Conservation (phyloP, 2,113 vertebrate genomes). For the Cercopithecus mona region DNA sequence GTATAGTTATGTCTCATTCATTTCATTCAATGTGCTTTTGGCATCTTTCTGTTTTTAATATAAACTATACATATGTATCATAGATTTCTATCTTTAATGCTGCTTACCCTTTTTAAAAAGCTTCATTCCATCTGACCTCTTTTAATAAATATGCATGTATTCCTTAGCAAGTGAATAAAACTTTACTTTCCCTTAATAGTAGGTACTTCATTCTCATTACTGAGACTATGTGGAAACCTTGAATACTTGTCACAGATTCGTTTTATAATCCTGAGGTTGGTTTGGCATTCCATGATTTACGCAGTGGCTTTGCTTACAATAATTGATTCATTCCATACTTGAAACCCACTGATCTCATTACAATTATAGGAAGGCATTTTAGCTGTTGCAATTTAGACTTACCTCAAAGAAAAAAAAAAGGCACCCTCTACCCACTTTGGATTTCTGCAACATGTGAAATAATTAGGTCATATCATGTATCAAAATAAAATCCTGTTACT, state of each 20-base stretch:
- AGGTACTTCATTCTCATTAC: conserved; percentile 85
- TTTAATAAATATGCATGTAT: conserved; percentile 81
- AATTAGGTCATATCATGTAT: conserved; percentile 64
- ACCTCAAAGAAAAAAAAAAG: conserved; percentile 45
- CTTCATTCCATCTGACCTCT: conserved; percentile 76
- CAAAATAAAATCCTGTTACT: conserved; percentile 72
- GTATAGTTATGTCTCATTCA: conserved; percentile 68
- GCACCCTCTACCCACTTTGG: neutral
- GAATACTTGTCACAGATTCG: conserved; percentile 83
- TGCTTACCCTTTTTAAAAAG: conserved; percentile 37
- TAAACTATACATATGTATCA: conserved; percentile 78
- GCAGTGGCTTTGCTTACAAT: conserved; percentile 78
- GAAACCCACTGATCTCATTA: conserved; percentile 82
- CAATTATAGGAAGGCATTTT: conserved; percentile 79
- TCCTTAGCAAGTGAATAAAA: conserved; percentile 83
- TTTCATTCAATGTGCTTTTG: conserved; percentile 68
- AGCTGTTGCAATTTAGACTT: conserved; percentile 79
- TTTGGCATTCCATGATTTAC: conserved; percentile 82
- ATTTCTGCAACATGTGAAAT: conserved; percentile 62
- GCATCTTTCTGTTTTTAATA: conserved; percentile 69
- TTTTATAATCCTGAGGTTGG: conserved; percentile 83
- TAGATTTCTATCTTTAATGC: conserved; percentile 79
- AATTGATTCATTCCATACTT: conserved; percentile 86
- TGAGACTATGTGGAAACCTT: conserved; percentile 82
- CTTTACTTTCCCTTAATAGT: conserved; percentile 81